Base-by-base conservation (phyloP, 1,140 invertebrate species). In the Rhysida immarginata region DNA sequence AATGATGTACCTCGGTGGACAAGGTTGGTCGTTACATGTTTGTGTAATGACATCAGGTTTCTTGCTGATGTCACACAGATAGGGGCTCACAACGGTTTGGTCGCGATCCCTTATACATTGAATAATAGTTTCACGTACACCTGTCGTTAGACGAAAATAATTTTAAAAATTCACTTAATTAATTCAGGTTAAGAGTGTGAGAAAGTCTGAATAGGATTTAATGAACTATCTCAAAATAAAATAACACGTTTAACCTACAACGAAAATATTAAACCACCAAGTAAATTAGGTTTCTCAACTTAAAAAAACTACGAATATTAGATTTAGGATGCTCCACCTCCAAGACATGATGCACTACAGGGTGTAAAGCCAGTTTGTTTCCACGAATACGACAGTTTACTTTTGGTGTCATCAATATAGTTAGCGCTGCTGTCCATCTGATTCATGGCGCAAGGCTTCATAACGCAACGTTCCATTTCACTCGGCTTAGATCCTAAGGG, bases 261-360 rank as follows among this genome's bases (percentile, higher is more conserved):
- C n/a, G n/a, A n/a, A n/a, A n/a, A n/a, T n/a, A n/a, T n/a, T n/a
- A n/a, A n/a, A n/a, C n/a, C n/a, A n/a, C n/a, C n/a, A n/a, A n/a
- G n/a, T n/a, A n/a, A n/a, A n/a, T n/a, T n/a, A n/a, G n/a, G n/a
- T n/a, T n/a, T n/a, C n/a, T n/a, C n/a, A n/a, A n/a, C n/a, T n/a
- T n/a, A n/a, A n/a, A n/a, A n/a, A n/a, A n/a, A n/a, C n/a, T n/a
- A n/a, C n/a, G 1, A 57, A 55, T 48, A 43, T 13, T 21, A 58
- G 55, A 18, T 26, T 16, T 78, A 69, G 86, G 5, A 5, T 26
- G 18, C 49, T 13, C 54, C 58, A 73, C 73, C 92, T 65, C 93
- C 93, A 2, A 96, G 77, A 71, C 94, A 98, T 45, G 87, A 90
- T 1, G 88, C 87, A 64, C 87, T 95, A 73, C 94, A 98, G 57